Evolutionary conservation across 2,797 vertebrate species (phyloP), one percentile per base, ranked within the genome.

Genomic region (Tokudaia tokunoshimensis): DNA sequence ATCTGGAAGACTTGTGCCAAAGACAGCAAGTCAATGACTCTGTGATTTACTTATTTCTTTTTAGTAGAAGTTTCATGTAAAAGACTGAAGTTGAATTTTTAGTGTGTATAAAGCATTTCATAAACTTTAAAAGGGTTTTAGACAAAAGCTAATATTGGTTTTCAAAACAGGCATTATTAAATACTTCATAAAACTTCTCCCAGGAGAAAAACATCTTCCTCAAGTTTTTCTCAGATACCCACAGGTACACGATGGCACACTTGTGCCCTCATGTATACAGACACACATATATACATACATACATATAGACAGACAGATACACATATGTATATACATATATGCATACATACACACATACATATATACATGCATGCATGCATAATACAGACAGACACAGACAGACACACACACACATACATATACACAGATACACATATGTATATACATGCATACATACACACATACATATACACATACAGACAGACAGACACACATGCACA

Each of bases 51-150:
- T 75, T 44, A 24, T 70, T 14, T 34, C 6, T 90, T 96, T 91
- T 93, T 91, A 44, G 76, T 41, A 72, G 61, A 59, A 44, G 8
- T 88, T 82, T 92, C 57, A 72, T 52, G 0, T 81, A 72, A 95
- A 97, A 75, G 52, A 31, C 26, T 92, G 65, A 91, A 88, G 75
- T 65, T 93, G 55, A 95, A 41, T 65, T 92, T 93, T 89, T 59
- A 76, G 67, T 72, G 13, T 84, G 2, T n/a, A 78, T 65, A 22
- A 96, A 93, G 59, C 67, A 95, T 52, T 91, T 78, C 11, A 93
- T 65, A 89, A 44, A 95, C 74, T 82, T 93, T 50, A 94, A 94
- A 87, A 91, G 3, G 12, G 91, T 94, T 96, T 84, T 57, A 96
- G 52, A 85, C 63, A 81, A 94, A 89, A 59, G 67, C 19, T 63